Evolutionary conservation across 2,113 vertebrate species (phyloP).

Genomic region (Xiphophorus couchianus): DNA sequence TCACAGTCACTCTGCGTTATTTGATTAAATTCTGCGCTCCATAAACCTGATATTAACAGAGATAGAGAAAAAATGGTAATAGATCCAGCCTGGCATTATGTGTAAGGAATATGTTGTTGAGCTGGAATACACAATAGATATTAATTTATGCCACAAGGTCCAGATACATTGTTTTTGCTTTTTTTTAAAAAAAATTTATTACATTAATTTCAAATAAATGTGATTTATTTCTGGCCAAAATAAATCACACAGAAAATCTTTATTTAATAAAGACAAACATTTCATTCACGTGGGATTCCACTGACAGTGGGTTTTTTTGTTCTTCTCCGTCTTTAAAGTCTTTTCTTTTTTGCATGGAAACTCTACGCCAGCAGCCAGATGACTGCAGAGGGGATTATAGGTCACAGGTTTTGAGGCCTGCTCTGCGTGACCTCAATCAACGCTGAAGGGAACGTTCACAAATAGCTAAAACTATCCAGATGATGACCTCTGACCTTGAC

Average conservation of each 20-base stretch:
- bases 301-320: constrained; percentile 1
- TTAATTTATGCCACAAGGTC: not conserved
- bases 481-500: constrained; percentile 74
- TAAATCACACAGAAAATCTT: constrained; percentile 16
- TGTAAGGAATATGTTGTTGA: not conserved
- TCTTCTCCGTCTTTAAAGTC: constrained; percentile 21
- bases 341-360: constrained; percentile 30
- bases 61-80: constrained; percentile 29
- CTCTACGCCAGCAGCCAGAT: constrained; percentile 58
- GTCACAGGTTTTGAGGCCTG: constrained; percentile 68
- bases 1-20: constrained; percentile 69
- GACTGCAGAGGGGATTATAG: constrained; percentile 59
- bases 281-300: constrained; percentile 13
- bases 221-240: constrained; percentile 1
- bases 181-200: not conserved
- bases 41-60: constrained; percentile 71
- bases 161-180: not conserved
- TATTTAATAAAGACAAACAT: constrained; percentile 12
- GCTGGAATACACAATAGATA: not conserved
- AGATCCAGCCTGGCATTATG: not conserved
- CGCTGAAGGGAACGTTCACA: constrained; percentile 58
- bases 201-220: not conserved
- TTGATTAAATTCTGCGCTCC: constrained; percentile 70
- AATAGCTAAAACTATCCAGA: constrained; percentile 82
- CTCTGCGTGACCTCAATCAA: constrained; percentile 69